A percentile compares a stretch with the other conserved stretches of the same genome.
phyloP scores from a whole-genome alignment of 1,140 invertebrate genomes.

The Chymomyza costata region DNA sequence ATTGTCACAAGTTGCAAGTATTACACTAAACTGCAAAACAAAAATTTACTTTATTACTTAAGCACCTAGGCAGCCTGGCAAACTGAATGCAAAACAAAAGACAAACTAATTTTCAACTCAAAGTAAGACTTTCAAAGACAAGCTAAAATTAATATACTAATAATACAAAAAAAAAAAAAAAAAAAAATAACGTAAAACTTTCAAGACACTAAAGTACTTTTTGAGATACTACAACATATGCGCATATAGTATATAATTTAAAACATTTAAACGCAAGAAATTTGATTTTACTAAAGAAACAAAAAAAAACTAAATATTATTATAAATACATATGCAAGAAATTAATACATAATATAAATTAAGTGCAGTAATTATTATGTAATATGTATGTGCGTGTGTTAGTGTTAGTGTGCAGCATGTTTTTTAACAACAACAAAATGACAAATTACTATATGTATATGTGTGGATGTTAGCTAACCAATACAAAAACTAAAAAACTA shows the following conservation, averaged over 20 bases:
- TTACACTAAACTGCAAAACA: constrained; percentile 53
- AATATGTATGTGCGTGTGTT: constrained; percentile 68
- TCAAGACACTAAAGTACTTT: too few relatives aligned
- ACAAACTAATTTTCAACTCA: constrained; percentile 36
- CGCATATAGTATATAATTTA: constrained; percentile 50
- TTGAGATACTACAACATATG: too few relatives aligned
- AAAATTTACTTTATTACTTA: constrained; percentile 66
- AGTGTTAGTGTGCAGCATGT: constrained; percentile 59
- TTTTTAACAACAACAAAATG: constrained; percentile 54
- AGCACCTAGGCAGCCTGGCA: constrained; percentile 49
- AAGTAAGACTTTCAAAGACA: background rate
- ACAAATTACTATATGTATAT: constrained; percentile 27
- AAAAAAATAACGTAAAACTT: too few relatives aligned
- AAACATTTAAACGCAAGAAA: constrained; percentile 49
- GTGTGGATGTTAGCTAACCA: constrained; percentile 7
- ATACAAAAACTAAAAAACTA: background rate
- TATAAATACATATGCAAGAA: constrained; percentile 19
- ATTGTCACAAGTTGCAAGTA: constrained; percentile 63
- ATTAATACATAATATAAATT: constrained; percentile 54
- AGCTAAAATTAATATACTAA: constrained; percentile 4
- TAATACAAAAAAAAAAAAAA: too few relatives aligned
- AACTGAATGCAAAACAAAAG: constrained; percentile 57
- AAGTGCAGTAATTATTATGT: constrained; percentile 45
- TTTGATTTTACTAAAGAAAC: constrained; percentile 46
- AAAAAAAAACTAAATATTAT: constrained; percentile 19